Conservation (phyloP, 2,888 invertebrate genomes). For the Pristionchus exspectatus region DNA sequence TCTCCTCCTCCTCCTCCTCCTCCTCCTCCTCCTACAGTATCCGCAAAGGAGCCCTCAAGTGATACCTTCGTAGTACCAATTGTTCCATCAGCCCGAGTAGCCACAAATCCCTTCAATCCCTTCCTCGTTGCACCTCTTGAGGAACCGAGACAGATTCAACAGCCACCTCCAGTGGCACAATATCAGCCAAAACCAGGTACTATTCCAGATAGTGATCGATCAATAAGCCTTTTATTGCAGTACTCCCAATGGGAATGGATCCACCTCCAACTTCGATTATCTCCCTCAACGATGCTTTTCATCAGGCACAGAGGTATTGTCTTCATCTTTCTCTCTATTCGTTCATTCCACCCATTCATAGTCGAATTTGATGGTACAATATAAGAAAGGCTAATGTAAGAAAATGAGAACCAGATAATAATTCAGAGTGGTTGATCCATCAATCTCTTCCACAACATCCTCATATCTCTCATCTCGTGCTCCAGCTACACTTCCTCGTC, state of each 20-base stretch:
- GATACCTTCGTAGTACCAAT: background rate
- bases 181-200: background rate
- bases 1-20: background rate
- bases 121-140: slow-evolving; percentile 35
- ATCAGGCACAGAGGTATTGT: background rate
- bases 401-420: no score
- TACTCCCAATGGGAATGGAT: slow-evolving; percentile 39
- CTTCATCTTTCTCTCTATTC: background rate
- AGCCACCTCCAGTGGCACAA: background rate
- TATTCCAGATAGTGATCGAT: background rate
- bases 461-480: slow-evolving; percentile 51
- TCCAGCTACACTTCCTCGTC: slow-evolving; percentile 53
- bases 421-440: slow-evolving; percentile 17
- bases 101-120: slow-evolving; percentile 50
- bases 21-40: background rate
- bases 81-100: background rate
- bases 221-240: background rate
- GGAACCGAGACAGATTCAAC: background rate
- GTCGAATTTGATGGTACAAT: no score
- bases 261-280: slow-evolving; percentile 49
- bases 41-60: background rate
- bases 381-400: no score
- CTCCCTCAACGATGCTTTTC: slow-evolving; percentile 35
- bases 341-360: background rate
- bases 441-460: background rate